Base-by-base conservation (phyloP, 2,888 invertebrate species). In the Melipona beecheii region DNA sequence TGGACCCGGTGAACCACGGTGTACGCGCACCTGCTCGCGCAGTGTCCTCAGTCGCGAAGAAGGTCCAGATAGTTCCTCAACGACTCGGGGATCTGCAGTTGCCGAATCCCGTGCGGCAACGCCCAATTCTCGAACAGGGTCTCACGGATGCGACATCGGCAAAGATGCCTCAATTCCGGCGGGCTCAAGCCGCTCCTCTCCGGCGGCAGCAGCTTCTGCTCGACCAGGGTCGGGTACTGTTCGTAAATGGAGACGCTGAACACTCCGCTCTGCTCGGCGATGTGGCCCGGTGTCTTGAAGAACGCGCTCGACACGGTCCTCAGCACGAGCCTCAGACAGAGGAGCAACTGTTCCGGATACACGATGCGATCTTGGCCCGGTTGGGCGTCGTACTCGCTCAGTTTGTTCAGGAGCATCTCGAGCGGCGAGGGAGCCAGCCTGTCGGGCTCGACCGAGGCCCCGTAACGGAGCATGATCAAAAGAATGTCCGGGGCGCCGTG, bases 401-500 rank as follows among this genome's bases (percentile, higher is more conserved):
- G 94, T 92, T 96, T 95, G 88, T 97, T 96, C 76, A 97, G 93
- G 58, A 97, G 95, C 17, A 96, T 96, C 92, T 97, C 96, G 56
- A 96, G 95, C 5, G 96, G 96, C 70, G 96, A 96, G 0, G 96
- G 95, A 0, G 96, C 95, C 6, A 95, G 95, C 77, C 95, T 95
- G 75, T 96, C 96, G 1, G 95, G 94, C 74, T 95, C 95, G 15
- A 96, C 95, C 86, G 95, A 95, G 2, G 95, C 95, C 17, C 95
- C 95, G 81, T 95, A 94, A 60, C 94, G 92, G 69, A 98, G 94
- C 83, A 98, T 95, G 84, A 97, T 96, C 92, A 96, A 95, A 6
- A 98, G 94, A 91, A 97, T 96, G 93, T 98, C 97, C 5, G 97
- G 96, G 17, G 97, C 95, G 66, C 97, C 97, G 91, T 97, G 96